phyloP scores from a whole-genome alignment of 2,888 invertebrate genomes.

The Hecatera dysodea region DNA sequence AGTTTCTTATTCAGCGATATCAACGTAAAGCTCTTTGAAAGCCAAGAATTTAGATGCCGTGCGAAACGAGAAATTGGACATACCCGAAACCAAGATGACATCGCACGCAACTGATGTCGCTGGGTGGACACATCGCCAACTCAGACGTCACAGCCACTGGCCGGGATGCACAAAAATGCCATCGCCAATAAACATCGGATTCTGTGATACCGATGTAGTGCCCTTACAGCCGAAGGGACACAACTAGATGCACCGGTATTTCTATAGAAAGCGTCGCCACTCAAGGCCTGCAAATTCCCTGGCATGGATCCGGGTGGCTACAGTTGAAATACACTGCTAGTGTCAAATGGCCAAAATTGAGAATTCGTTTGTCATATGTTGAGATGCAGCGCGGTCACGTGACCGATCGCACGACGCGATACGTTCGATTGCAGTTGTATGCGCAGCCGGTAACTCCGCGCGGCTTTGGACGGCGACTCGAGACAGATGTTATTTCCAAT shows the following conservation, averaged over 20 bases:
- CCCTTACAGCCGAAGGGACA: constrained; percentile 80
- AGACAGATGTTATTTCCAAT: constrained; percentile 45
- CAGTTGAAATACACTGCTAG: constrained; percentile 75
- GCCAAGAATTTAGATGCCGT: constrained; percentile 73
- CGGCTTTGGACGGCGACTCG: constrained; percentile 47
- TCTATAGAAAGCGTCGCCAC: constrained; percentile 80
- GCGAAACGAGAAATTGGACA: constrained; percentile 76
- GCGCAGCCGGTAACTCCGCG: constrained; percentile 30
- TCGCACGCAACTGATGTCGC: constrained; percentile 69
- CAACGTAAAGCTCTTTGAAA: constrained; percentile 66
- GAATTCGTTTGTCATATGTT: constrained; percentile 79
- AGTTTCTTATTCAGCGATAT: constrained; percentile 64
- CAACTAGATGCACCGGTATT: constrained; percentile 80
- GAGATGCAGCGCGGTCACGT: constrained; percentile 67
- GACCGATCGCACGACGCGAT: constrained; percentile 53
- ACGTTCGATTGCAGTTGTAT: constrained; percentile 45
- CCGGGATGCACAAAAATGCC: constrained; percentile 69
- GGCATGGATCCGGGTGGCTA: constrained; percentile 84
- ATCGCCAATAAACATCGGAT: constrained; percentile 73
- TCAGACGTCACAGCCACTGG: constrained; percentile 74
- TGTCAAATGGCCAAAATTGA: constrained; percentile 83
- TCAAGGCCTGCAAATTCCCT: constrained; percentile 87
- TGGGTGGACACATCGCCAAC: constrained; percentile 80
- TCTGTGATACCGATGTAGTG: constrained; percentile 73
- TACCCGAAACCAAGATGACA: constrained; percentile 88